Evolutionary conservation across 2,113 vertebrate species (phyloP).

Genomic region (Gracilinanus agilis): DNA sequence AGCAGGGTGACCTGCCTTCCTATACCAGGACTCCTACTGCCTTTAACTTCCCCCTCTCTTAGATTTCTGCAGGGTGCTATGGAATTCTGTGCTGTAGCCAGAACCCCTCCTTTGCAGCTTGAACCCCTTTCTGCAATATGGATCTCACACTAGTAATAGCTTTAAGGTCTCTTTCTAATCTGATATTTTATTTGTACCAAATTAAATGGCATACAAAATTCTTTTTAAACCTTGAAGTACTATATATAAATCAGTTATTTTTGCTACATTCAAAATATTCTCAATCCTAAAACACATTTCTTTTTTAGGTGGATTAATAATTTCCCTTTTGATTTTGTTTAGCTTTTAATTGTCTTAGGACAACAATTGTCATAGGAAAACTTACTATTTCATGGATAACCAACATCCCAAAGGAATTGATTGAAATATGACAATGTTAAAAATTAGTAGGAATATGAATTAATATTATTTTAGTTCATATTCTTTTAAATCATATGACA

Average conservation of each 20-base stretch:
- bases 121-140: too few species aligned
- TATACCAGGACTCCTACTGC: too few species aligned
- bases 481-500: not conserved
- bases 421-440: not conserved
- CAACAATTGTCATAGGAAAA: not conserved
- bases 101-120: too few species aligned
- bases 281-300: not conserved
- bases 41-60: too few species aligned
- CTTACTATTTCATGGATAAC: too few species aligned
- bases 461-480: not conserved
- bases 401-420: not conserved
- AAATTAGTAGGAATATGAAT: not conserved
- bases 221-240: not conserved
- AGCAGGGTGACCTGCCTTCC: too few species aligned
- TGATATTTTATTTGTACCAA: not conserved
- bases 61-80: too few species aligned
- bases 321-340: not conserved
- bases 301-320: not conserved
- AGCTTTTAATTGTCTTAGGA: not conserved
- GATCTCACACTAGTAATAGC: too few species aligned
- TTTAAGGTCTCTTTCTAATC: not conserved
- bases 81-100: too few species aligned
- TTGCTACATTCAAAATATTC: not conserved
- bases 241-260: not conserved
- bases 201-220: too few species aligned